Evolutionary conservation across 2,888 invertebrate species (phyloP).

Genomic region (Villa cingulata): DNA sequence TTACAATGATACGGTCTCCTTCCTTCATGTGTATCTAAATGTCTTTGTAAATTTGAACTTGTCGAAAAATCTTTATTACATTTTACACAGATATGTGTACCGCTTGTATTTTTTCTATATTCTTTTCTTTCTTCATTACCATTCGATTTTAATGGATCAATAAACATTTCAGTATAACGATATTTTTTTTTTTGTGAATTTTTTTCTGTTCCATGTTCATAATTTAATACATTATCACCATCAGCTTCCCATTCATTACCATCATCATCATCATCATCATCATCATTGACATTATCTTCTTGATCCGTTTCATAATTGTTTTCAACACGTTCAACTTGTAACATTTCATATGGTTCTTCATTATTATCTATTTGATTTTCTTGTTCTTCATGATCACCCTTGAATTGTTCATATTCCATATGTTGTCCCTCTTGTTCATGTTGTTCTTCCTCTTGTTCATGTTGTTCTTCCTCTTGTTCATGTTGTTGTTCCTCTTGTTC

Average conservation of each 20-base stretch:
- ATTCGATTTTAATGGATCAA: neutral
- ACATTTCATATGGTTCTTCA: too few species aligned
- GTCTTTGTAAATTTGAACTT: slow-evolving; percentile 27
- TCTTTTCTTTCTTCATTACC: neutral
- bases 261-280: slow-evolving; percentile 1
- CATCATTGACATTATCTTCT: neutral
- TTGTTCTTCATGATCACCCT: neutral
- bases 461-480: neutral
- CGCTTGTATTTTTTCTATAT: slow-evolving; percentile 3
- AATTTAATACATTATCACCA: neutral
- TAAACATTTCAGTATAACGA: neutral
- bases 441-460: neutral
- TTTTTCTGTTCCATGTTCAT: neutral
- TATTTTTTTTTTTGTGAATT: neutral
- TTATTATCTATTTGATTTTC: too few species aligned
- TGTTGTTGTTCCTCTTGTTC: neutral
- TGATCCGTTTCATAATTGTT: slow-evolving; percentile 4
- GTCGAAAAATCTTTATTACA: slow-evolving; percentile 29
- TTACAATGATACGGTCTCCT: slow-evolving; percentile 23
- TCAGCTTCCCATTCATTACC: neutral
- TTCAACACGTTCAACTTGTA: neutral
- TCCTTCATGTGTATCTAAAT: slow-evolving; percentile 26
- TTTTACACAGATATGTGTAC: slow-evolving; percentile 20
- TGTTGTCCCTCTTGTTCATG: neutral
- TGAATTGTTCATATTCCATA: too few species aligned